A percentile compares a stretch with the other conserved stretches of the same genome.
These are phyloP conservation scores for Oreohelix idahoensis DNA, from an alignment of 1,140 invertebrate species.

Conservation along the genomic window DNA sequence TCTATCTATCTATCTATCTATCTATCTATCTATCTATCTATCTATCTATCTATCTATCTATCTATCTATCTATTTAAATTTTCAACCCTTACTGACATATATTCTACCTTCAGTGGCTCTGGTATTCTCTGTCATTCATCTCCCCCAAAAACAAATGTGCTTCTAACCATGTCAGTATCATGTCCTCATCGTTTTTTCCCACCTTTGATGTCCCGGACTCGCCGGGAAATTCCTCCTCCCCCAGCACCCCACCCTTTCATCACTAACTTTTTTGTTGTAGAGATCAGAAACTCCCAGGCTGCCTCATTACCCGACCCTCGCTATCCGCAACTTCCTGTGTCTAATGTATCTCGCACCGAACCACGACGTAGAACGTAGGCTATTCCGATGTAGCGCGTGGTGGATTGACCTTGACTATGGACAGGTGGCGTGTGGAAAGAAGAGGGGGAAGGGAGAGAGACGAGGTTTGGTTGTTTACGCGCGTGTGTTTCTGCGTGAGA, in stretches of 20 bases:
- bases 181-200: neutral
- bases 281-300: neutral
- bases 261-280: neutral
- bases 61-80: too few species aligned
- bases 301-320: neutral
- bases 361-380: neutral
- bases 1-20: neutral
- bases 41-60: too few species aligned
- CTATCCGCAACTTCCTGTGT: neutral
- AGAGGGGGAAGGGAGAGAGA: neutral
- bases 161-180: neutral
- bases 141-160: neutral
- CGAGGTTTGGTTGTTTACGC: neutral
- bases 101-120: too few species aligned
- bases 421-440: too few species aligned
- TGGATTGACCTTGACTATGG: too few species aligned
- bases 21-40: neutral
- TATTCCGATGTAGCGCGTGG: neutral
- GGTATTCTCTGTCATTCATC: neutral
- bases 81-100: too few species aligned
- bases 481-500: neutral
- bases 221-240: neutral
- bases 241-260: neutral
- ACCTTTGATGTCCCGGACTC: neutral
- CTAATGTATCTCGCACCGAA: neutral